A percentile compares a stretch with the other conserved stretches of the same genome.
Conservation (phyloP, 2,113 vertebrate genomes). For the Chelonoidis abingdonii region DNA sequence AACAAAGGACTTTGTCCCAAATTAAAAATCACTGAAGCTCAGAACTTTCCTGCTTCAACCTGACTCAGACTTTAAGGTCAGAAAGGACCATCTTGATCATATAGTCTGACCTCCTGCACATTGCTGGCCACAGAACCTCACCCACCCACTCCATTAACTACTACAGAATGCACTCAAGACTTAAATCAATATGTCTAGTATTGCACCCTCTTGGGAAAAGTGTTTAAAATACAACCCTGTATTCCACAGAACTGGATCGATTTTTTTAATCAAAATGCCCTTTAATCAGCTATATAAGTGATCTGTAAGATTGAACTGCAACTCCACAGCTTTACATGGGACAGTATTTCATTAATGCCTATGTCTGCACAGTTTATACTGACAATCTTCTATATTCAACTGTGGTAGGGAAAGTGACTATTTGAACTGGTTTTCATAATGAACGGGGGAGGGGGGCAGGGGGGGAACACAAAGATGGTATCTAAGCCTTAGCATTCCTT, state of each 20-base stretch:
- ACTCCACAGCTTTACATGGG: background rate
- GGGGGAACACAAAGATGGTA: background rate
- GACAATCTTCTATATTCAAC: fast-evolving
- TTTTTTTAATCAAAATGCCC: no score
- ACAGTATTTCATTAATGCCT: background rate
- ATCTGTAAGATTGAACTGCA: background rate
- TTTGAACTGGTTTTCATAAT: background rate
- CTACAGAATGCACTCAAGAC: background rate
- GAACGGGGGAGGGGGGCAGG: no score
- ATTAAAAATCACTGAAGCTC: background rate
- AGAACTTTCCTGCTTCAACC: background rate
- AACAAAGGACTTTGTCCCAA: background rate
- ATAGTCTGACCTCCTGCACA: background rate
- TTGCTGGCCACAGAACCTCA: background rate
- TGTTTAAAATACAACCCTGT: background rate
- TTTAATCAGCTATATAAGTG: background rate
- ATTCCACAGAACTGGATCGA: fast-evolving
- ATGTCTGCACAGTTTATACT: background rate
- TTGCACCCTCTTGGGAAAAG: background rate
- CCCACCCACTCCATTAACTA: background rate
- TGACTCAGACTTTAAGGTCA: background rate
- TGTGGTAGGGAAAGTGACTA: background rate
- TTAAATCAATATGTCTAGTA: background rate
- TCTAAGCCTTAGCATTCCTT: constrained; percentile 31
- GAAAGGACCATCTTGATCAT: background rate